Evolutionary conservation across 2,797 vertebrate species (phyloP), one percentile per base, ranked within the genome.

Genomic region (Micrastur ruficollis): DNA sequence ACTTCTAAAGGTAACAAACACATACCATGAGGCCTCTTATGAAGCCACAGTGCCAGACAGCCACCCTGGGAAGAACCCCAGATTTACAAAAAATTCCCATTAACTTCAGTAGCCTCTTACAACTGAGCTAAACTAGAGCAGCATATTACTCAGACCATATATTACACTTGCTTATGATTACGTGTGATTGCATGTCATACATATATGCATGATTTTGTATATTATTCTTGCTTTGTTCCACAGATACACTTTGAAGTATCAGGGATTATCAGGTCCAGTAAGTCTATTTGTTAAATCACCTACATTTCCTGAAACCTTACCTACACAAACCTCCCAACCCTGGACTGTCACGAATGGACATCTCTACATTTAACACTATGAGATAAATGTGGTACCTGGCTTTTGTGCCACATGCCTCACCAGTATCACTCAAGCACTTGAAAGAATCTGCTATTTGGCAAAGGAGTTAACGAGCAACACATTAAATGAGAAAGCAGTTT

Each of bases 401-500:
- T 63, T 80, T n/a, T 25, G 23, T 42, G 15, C 76, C 49, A 46
- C 42, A 13, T 26, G 8, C 12, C 29, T 68, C 63, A 46, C 14
- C 44, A 71, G 11, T 42, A 47, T 7, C 32, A 31, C 38, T 50
- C 42, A 27, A 75, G 38, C 26, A 46, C 26, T 5, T 47, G 21
- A 46, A 80, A 67, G 26, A 67, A 36, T 19, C 23, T 10, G 2
- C 12, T 18, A 18, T n/a, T 42, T 82, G 32, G 12, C 44, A 26
- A 50, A 74, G 31, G 14, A 49, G 23, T 18, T 58, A 27, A 14
- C 1, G 10, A 32, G 22, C 2, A 0, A 47, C 8, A 15, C 0
- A 0, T 9, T 31, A 31, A 17, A n/a, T 58, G 19, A 63, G 31
- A 14, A 67, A 13, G 13, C 0, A 2, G 3, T 14, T 87, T 87